phyloP scores from a whole-genome alignment of 2,888 invertebrate species.

The Dolichopus griseipennis region DNA sequence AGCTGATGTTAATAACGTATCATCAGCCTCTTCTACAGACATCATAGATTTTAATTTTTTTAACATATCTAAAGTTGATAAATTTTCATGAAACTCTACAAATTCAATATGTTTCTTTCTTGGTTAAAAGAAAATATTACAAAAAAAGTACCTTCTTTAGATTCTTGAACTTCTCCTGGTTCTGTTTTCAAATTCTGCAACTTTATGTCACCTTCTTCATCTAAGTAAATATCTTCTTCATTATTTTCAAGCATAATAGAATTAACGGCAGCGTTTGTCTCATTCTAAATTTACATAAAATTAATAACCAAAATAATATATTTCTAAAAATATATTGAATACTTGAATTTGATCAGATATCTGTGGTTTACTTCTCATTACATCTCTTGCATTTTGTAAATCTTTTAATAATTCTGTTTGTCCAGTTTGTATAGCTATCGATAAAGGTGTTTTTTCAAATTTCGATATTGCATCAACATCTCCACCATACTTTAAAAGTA shows the following conservation, averaged over 20 bases:
- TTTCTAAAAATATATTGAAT: not conserved
- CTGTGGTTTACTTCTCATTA: slow-evolving; percentile 28
- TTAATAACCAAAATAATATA: not conserved
- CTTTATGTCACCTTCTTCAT: slow-evolving; percentile 19
- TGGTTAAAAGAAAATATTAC: not conserved
- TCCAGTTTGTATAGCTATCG: slow-evolving; percentile 58
- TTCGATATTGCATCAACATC: slow-evolving; percentile 59
- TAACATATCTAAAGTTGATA: slow-evolving; percentile 52
- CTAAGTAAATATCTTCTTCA: slow-evolving; percentile 23
- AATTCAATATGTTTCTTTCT: slow-evolving; percentile 6
- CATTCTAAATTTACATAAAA: slow-evolving; percentile 29
- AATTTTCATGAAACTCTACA: slow-evolving; percentile 12
- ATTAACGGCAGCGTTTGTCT: slow-evolving; percentile 40
- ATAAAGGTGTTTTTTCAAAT: slow-evolving; percentile 61
- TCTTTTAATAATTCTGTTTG: slow-evolving; percentile 52
- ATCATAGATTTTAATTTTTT: slow-evolving; percentile 80
- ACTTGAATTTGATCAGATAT: slow-evolving; percentile 5
- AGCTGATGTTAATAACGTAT: slow-evolving; percentile 66
- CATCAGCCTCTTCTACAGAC: slow-evolving; percentile 65
- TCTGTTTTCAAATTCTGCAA: slow-evolving; percentile 25
- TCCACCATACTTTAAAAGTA: slow-evolving; percentile 66
- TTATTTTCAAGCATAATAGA: slow-evolving; percentile 33
- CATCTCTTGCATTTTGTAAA: slow-evolving; percentile 44
- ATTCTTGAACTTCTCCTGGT: slow-evolving; percentile 20
- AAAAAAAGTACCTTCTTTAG: slow-evolving; percentile 22